Evolutionary conservation across 2,888 invertebrate genomes (phyloP), one percentile per base, ranked within the genome.

Genomic region (Chironomus tentans): DNA sequence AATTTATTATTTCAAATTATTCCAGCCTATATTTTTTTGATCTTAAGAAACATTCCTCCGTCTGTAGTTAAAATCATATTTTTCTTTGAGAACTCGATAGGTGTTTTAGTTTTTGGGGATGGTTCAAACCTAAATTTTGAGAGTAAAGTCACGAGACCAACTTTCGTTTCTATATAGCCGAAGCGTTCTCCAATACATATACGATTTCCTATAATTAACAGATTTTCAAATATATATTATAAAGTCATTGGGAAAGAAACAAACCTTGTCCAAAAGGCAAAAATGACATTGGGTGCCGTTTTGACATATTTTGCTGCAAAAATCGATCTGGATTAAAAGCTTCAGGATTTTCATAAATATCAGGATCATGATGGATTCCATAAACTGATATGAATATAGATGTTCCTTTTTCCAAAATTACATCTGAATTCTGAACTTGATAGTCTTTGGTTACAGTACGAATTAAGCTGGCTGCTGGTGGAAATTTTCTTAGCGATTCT

Each of bases 401-500:
- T 4, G n/a, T 18, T n/a, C 69, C 76, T 46, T 76, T 76, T 47
- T 50, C 24, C 1, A 76, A 10, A 12, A 69, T 24, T 3, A 76
- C n/a, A 13, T 56, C 15, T 13, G 73, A 24, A 10, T 73, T 46
- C n/a, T 47, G 65, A 15, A 70, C 75, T 6, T 18, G n/a, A 61
- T 47, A 73, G 38, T 73, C 62, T 24, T 70, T 70, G 15, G 68
- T 69, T 10, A 28, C 18, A n/a, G 15, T 76, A n/a, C 76, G n/a
- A 15, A 76, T 69, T 5, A 76, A n/a, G 12, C 38, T 74, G 13
- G 74, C 69, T 5, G 24, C 76, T 46, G 76, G 76, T 76, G 76
- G 76, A 61, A 56, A 76, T n/a, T 76, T 76, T n/a, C 76, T 21
- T 2, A 76, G 56, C 0, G 76, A 18, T n/a, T 76, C 74, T 65